These are phyloP conservation scores for Charadrius vociferus DNA, from an alignment of 2,113 vertebrate species.

Conservation along the genomic window DNA sequence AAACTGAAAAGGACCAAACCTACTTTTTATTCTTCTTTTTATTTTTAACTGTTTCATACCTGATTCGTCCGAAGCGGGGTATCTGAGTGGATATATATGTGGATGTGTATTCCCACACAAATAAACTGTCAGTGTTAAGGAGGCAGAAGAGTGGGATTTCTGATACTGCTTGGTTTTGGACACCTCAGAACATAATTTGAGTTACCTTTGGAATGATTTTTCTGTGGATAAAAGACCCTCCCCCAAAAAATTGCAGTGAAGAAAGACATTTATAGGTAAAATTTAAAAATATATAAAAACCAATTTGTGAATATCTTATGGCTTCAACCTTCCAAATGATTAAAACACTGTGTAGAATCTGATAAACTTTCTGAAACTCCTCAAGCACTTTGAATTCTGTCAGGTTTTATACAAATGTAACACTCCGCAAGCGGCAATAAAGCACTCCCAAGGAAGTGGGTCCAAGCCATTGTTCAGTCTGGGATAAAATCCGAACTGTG, in stretches of 20 bases:
- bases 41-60: background rate
- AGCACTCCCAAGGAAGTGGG: background rate
- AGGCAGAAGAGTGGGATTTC: background rate
- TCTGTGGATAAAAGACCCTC: background rate
- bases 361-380: background rate
- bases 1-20: background rate
- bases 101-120: background rate
- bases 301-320: background rate
- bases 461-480: rapidly evolving
- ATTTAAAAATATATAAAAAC: background rate
- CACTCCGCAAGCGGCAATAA: background rate
- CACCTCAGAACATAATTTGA: background rate
- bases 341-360: background rate
- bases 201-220: background rate
- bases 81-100: background rate
- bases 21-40: background rate
- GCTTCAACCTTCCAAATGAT: background rate
- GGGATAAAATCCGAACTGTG: background rate
- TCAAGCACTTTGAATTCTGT: background rate
- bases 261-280: background rate
- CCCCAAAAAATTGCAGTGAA: background rate
- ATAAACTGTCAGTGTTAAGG: background rate
- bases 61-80: background rate
- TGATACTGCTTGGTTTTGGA: background rate
- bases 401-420: background rate